These are phyloP conservation scores for Tragelaphus strepsiceros DNA, from an alignment of 2,113 vertebrate genomes.

Conservation along the genomic window DNA sequence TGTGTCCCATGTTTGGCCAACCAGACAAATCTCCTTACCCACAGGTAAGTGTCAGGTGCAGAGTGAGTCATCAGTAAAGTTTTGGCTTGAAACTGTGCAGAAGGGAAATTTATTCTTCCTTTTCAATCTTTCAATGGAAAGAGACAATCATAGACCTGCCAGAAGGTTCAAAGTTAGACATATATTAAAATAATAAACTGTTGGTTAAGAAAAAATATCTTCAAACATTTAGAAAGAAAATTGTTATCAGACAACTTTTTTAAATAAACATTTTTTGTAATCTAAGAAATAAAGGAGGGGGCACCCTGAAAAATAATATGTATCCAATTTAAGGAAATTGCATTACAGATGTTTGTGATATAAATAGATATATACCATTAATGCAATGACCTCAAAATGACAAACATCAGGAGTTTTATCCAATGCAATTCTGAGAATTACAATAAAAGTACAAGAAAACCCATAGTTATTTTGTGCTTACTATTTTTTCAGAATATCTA, in stretches of 20 bases:
- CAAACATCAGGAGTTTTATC: background rate
- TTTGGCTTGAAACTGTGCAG: background rate
- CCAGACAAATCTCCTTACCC: background rate
- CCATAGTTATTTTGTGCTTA: background rate
- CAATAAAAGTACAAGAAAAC: background rate
- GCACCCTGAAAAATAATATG: background rate
- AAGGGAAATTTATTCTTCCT: background rate
- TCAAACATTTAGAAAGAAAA: background rate
- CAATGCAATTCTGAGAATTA: background rate
- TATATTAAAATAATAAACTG: background rate
- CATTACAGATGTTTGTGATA: background rate
- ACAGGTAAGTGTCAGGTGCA: background rate
- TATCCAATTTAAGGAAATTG: background rate
- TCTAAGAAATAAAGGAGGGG: background rate
- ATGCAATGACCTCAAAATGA: background rate
- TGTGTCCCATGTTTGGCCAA: background rate
- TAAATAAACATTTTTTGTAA: background rate
- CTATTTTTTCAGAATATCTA: background rate
- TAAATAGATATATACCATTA: background rate
- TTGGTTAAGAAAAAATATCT: background rate
- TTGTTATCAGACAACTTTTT: background rate
- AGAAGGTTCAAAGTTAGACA: background rate
- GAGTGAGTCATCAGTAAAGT: background rate
- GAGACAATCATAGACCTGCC: background rate
- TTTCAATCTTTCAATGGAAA: background rate